Conservation (phyloP, 2,797 vertebrate genomes). For the Amblyraja radiata region DNA sequence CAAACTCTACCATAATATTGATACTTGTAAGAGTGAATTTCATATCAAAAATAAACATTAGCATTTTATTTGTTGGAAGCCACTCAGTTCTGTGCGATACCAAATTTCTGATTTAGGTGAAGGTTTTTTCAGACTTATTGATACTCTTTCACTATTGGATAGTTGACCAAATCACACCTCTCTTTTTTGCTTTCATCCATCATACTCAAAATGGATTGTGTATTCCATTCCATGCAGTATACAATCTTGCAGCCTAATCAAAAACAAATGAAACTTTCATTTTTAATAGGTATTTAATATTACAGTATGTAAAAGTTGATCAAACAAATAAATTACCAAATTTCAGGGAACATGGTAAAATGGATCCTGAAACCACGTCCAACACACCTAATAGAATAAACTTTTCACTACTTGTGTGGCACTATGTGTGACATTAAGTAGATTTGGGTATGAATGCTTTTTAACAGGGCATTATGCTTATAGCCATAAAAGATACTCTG, state of each 20-base stretch:
- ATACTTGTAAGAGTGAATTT: background rate
- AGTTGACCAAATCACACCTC: background rate
- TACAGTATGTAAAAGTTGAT: background rate
- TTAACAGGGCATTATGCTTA: slow-evolving; percentile 86
- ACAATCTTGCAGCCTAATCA: background rate
- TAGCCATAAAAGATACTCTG: slow-evolving; percentile 94
- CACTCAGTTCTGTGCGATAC: background rate
- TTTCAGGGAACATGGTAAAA: slow-evolving; percentile 55
- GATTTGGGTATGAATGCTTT: slow-evolving; percentile 87
- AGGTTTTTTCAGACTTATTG: background rate
- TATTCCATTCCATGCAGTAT: background rate
- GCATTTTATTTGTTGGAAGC: background rate
- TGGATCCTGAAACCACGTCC: slow-evolving; percentile 67
- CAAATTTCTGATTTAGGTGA: background rate
- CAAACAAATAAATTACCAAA: slow-evolving; percentile 1
- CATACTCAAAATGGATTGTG: background rate
- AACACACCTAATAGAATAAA: slow-evolving; percentile 71
- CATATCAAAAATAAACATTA: background rate
- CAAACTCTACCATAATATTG: background rate
- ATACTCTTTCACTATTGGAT: background rate
- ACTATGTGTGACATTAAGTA: slow-evolving; percentile 80
- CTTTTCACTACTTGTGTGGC: slow-evolving; percentile 77
- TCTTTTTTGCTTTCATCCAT: background rate
- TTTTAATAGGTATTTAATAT: background rate
- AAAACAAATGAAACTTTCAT: slow-evolving; percentile 4